Percentiles rank a stretch among this genome's conserved stretches.
phyloP scores from a whole-genome alignment of 1,140 invertebrate genomes.

The Calliphora vicina region DNA sequence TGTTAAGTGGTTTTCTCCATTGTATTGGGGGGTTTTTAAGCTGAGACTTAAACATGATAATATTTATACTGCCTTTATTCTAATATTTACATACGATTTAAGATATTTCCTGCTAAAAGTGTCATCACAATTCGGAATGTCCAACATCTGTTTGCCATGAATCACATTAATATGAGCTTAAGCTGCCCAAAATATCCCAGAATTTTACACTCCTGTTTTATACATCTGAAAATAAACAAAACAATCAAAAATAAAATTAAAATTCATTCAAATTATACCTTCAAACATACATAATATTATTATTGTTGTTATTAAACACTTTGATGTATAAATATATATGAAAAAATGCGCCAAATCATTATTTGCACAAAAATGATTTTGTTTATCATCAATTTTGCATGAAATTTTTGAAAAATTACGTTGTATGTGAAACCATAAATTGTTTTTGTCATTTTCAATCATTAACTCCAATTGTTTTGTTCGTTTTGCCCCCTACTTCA shows the following conservation, averaged over 20 bases:
- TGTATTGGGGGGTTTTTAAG: too few species aligned
- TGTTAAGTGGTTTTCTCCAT: too few species aligned
- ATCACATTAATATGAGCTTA: too few species aligned
- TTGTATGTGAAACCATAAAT: neutral
- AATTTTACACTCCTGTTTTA: too few species aligned
- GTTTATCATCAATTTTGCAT: neutral
- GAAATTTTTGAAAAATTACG: conserved; percentile 5
- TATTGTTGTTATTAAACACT: neutral
- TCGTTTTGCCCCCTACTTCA: neutral
- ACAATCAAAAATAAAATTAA: neutral
- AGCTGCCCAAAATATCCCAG: too few species aligned
- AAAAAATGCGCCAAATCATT: neutral
- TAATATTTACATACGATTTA: too few species aligned
- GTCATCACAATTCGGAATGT: too few species aligned
- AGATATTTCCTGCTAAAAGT: too few species aligned
- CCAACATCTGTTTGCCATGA: too few species aligned
- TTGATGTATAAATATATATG: neutral
- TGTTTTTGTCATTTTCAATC: conserved; percentile 27
- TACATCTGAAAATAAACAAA: too few species aligned
- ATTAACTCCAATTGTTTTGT: conserved; percentile 6
- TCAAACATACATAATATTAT: neutral
- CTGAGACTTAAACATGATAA: too few species aligned
- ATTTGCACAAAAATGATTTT: neutral
- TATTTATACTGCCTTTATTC: too few species aligned
- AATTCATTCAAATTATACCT: neutral